phyloP scores from a whole-genome alignment of 1,140 invertebrate species.

The Drosophila grimshawi region DNA sequence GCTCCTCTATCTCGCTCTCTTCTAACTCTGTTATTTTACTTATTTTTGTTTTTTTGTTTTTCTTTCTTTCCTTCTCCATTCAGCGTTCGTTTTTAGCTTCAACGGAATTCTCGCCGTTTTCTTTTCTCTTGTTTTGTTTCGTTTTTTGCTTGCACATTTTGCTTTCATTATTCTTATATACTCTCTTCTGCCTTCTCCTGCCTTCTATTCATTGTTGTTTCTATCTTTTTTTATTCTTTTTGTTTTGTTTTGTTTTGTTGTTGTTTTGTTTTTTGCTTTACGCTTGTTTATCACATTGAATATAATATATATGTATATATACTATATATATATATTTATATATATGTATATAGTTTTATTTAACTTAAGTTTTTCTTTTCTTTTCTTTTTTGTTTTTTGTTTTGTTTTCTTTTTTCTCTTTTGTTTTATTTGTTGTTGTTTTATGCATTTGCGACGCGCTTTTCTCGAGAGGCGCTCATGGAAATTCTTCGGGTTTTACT shows the following conservation, averaged over 20 bases:
- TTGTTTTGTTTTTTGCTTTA: slow-evolving; percentile 67
- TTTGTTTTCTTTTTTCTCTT: slow-evolving; percentile 13
- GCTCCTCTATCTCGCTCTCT: too few species aligned
- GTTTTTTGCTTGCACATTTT: slow-evolving; percentile 5
- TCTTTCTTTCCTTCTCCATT: not conserved
- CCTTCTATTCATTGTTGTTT: not conserved
- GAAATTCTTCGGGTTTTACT: slow-evolving; percentile 61
- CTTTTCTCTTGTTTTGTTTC: not conserved
- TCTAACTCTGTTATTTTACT: not conserved
- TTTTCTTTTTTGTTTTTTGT: slow-evolving; percentile 6
- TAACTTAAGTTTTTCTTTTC: slow-evolving; percentile 51
- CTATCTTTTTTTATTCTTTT: slow-evolving; percentile 2
- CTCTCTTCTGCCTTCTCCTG: not conserved
- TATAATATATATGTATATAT: slow-evolving; percentile 66
- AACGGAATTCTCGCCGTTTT: slow-evolving; percentile 24
- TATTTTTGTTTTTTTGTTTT: not conserved
- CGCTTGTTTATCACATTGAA: slow-evolving; percentile 81
- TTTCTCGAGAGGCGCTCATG: slow-evolving; percentile 32
- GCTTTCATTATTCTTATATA: slow-evolving; percentile 23
- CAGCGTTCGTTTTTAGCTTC: slow-evolving; percentile 29
- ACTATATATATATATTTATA: slow-evolving; percentile 44
- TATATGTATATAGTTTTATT: slow-evolving; percentile 60
- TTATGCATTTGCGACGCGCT: slow-evolving; percentile 51
- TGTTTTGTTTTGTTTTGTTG: slow-evolving; percentile 19
- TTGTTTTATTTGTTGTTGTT: slow-evolving; percentile 17